Evolutionary conservation across 2,113 vertebrate species (phyloP).

Genomic region (Aegotheles bennettii): DNA sequence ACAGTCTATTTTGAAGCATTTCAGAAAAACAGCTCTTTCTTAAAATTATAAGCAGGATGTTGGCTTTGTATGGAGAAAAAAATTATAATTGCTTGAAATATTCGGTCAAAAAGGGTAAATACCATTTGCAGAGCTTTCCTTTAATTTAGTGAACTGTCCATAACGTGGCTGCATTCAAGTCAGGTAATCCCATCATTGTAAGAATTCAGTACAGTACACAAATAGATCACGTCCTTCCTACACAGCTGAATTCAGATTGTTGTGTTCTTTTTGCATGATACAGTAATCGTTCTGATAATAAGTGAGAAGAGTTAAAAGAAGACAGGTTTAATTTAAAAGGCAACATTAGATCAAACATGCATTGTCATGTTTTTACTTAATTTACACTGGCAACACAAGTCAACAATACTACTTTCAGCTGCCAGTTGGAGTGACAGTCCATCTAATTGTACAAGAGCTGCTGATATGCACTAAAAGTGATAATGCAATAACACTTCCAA

Average conservation of each 20-base stretch:
- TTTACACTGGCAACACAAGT: background rate
- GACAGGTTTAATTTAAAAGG: background rate
- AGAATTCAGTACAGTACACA: background rate
- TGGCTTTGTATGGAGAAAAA: background rate
- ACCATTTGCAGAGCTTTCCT: background rate
- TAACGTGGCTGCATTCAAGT: background rate
- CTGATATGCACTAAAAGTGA: background rate
- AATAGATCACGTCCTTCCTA: background rate
- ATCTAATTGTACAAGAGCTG: background rate
- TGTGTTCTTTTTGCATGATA: background rate
- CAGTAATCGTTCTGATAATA: background rate
- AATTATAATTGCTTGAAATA: background rate
- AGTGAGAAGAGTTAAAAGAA: background rate
- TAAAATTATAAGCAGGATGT: background rate
- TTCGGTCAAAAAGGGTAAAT: background rate
- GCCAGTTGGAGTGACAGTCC: background rate
- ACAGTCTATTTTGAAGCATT: background rate
- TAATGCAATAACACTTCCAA: rapidly evolving
- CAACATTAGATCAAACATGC: background rate
- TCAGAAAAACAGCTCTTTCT: background rate
- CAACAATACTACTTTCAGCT: background rate
- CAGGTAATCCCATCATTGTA: background rate
- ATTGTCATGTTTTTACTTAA: background rate
- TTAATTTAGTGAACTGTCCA: background rate
- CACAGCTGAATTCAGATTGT: background rate